phyloP scores from a whole-genome alignment of 1,140 invertebrate species.

The Planococcus citri region DNA sequence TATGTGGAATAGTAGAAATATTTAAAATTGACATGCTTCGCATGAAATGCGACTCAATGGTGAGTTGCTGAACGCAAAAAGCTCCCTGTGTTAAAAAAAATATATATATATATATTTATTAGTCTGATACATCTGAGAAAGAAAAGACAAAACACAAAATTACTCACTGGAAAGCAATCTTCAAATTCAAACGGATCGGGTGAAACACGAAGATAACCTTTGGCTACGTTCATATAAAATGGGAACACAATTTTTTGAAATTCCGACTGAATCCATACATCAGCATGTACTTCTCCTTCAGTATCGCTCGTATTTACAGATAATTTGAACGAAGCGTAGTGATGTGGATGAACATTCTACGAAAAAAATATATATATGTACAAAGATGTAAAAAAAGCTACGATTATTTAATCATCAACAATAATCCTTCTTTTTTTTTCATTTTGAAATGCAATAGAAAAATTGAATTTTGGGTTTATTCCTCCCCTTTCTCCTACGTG shows the following conservation, averaged over 20 bases:
- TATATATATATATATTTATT: background rate
- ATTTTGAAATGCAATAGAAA: too few species aligned
- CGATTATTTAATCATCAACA: too few species aligned
- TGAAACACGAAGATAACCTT: conserved; percentile 44
- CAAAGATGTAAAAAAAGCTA: too few species aligned
- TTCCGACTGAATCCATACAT: conserved; percentile 58
- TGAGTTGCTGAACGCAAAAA: background rate
- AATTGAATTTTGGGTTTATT: too few species aligned
- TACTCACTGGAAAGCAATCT: conserved; percentile 69
- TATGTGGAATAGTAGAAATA: background rate
- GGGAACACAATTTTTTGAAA: conserved; percentile 53
- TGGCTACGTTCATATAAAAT: conserved; percentile 46
- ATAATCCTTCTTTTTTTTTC: too few species aligned
- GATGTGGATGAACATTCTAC: conserved; percentile 42
- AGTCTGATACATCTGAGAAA: background rate
- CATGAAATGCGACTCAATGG: background rate
- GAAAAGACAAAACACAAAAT: background rate
- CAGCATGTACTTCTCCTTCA: conserved; percentile 54
- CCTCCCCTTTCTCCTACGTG: too few species aligned
- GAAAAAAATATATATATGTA: background rate
- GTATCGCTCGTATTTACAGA: conserved; percentile 51
- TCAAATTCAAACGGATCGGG: conserved; percentile 56
- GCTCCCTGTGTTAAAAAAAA: background rate
- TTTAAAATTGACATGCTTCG: conserved; percentile 14
- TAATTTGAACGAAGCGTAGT: conserved; percentile 60